phyloP scores from a whole-genome alignment of 2,888 invertebrate genomes.

The Macrophya alboannulata region DNA sequence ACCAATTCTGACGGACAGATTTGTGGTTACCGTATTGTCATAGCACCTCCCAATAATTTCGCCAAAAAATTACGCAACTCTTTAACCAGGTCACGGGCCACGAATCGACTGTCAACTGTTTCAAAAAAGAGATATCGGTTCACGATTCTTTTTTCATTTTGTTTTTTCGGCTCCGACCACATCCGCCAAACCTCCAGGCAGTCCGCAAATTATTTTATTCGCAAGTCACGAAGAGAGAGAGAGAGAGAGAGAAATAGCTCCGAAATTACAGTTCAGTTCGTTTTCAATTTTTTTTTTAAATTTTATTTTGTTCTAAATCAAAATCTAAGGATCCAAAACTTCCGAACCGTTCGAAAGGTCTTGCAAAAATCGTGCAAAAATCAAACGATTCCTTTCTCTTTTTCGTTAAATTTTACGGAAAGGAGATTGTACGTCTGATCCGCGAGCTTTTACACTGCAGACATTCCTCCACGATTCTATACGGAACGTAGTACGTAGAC shows the following conservation, averaged over 20 bases:
- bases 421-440: neutral
- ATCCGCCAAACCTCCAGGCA: slow-evolving; percentile 22
- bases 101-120: neutral
- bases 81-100: slow-evolving; percentile 16
- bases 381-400: neutral
- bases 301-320: neutral
- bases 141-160: neutral
- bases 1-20: slow-evolving; percentile 39
- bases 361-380: neutral
- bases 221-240: neutral
- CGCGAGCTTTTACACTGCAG: neutral
- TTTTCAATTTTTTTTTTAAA: too few species aligned
- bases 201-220: slow-evolving; percentile 13
- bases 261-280: neutral
- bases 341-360: neutral
- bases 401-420: neutral
- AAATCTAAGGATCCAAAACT: neutral
- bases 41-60: slow-evolving; percentile 22
- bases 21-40: slow-evolving; percentile 26
- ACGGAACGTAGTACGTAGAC: neutral
- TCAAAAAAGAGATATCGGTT: neutral
- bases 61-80: slow-evolving; percentile 39
- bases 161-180: slow-evolving; percentile 16
- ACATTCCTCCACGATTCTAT: neutral
- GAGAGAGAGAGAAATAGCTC: too few species aligned